A percentile compares a stretch with the other conserved stretches of the same genome.
phyloP scores from a whole-genome alignment of 2,888 invertebrate species.

The Synanthedon andrenaeformis region DNA sequence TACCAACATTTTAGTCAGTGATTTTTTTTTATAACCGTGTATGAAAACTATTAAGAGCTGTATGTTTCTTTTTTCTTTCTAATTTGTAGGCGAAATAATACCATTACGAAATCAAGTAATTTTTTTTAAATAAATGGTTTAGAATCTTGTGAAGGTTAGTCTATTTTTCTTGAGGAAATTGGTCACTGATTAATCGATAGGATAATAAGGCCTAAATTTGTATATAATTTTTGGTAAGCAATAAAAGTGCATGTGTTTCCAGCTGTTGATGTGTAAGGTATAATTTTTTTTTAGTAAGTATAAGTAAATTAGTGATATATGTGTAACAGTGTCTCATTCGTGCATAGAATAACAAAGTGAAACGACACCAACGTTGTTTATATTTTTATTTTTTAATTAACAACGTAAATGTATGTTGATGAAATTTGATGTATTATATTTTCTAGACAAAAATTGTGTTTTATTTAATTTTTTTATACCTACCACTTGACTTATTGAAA shows the following conservation, averaged over 20 bases:
- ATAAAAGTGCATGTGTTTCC: background rate
- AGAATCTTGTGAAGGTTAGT: too few species aligned
- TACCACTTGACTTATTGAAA: background rate
- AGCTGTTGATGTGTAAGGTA: slow-evolving; percentile 6
- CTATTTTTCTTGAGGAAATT: too few species aligned
- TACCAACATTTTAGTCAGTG: too few species aligned
- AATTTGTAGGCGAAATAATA: too few species aligned
- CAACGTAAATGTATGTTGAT: slow-evolving; percentile 50
- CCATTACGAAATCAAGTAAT: too few species aligned
- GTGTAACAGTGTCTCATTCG: slow-evolving; percentile 14
- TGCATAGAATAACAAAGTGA: slow-evolving; percentile 25
- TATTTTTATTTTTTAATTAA: slow-evolving; percentile 37
- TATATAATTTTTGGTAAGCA: background rate
- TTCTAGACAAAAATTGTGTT: slow-evolving; percentile 44
- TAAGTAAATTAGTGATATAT: slow-evolving; percentile 6
- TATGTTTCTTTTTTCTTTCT: too few species aligned
- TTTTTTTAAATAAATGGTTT: too few species aligned
- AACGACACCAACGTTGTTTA: slow-evolving; percentile 27
- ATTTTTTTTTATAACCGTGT: too few species aligned
- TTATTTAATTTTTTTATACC: slow-evolving; percentile 10
- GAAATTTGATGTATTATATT: slow-evolving; percentile 66
- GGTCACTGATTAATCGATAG: too few species aligned
- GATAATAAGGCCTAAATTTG: slow-evolving; percentile 2
- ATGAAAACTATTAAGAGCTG: too few species aligned
- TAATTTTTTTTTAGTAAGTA: slow-evolving; percentile 13